Evolutionary conservation across 2,797 vertebrate genomes (phyloP), one percentile per base, ranked within the genome.

Genomic region (Myotis myotis): DNA sequence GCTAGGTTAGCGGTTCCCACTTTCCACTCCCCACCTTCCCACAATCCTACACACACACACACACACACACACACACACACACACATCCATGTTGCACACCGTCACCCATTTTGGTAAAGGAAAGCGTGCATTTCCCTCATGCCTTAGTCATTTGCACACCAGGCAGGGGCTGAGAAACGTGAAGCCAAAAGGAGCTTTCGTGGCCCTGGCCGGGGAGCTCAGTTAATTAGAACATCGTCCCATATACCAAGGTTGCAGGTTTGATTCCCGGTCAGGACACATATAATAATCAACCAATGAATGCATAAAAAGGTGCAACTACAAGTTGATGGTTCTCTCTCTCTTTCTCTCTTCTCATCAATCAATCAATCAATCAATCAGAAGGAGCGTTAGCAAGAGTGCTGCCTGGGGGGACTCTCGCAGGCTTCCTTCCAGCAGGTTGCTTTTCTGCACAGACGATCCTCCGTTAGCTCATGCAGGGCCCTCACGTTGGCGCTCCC

Each of bases 401-500:
- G 0, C n/a, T 23, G 20, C 57, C 44, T 82, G 57, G 76, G 13
- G 71, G 64, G 92, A 49, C 28, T 0, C 36, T 20, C 33, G 1
- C 0, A 41, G 33, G 16, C 51, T 68, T 79, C 41, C 10, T 92
- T 93, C 10, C 47, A 94, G 60, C 47, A 75, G 70, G 9, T 82
- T 81, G 17, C 80, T 94, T 83, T 75, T 15, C 7, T 25, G 71
- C 86, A 55, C 23, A 44, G 95, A 53, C 20, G 17, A 66, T 87
- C 90, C 28, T 23, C 95, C 83, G 44, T 86, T 25, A 68, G 30
- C 6, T 87, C 5, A n/a, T 30, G 79, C 87, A 78, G 60, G 57
- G 30, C 96, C 97, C 83, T 93, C 33, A 11, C 93, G 36, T 92
- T 55, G 28, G 82, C 78, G 55, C 64, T 72, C 25, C 62, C 75